phyloP scores from a whole-genome alignment of 2,113 vertebrate species.

The Calidris pygmaea region DNA sequence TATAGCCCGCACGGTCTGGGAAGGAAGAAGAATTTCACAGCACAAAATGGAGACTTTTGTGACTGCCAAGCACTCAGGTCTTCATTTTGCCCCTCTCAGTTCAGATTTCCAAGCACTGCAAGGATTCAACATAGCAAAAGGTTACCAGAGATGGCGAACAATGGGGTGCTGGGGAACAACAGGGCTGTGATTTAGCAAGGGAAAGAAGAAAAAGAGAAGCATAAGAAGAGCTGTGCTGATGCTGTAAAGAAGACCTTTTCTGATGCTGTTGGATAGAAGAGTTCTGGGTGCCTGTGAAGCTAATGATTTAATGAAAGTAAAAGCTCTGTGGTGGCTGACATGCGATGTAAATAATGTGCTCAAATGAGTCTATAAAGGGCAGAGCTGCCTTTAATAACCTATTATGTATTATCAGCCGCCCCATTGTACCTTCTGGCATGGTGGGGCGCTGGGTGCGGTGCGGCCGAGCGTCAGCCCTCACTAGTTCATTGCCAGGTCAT shows the following conservation, averaged over 20 bases:
- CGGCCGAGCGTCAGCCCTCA: constrained; percentile 70
- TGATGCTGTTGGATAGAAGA: not conserved
- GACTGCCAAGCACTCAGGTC: not conserved
- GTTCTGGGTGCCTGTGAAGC: not conserved
- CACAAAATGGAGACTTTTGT: not conserved
- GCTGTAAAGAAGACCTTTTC: not conserved
- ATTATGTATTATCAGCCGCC: constrained; percentile 29
- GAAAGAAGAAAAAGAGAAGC: not conserved
- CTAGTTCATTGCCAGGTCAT: constrained; percentile 86
- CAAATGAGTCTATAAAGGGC: not conserved
- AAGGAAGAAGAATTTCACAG: not conserved
- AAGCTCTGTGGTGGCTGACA: not conserved
- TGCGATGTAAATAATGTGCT: not conserved
- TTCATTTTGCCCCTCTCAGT: not conserved
- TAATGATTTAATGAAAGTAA: not conserved
- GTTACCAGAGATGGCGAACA: not conserved
- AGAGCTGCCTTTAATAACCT: constrained; percentile 28
- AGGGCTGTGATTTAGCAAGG: not conserved
- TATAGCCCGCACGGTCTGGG: not conserved
- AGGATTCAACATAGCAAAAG: not conserved
- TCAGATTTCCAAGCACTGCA: not conserved
- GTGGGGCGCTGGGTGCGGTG: constrained; percentile 72
- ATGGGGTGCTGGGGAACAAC: not conserved
- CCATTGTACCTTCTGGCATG: constrained; percentile 63
- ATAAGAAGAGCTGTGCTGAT: not conserved